Base-by-base conservation (phyloP, 2,797 vertebrate genomes). In the Gastrophryne carolinensis region DNA sequence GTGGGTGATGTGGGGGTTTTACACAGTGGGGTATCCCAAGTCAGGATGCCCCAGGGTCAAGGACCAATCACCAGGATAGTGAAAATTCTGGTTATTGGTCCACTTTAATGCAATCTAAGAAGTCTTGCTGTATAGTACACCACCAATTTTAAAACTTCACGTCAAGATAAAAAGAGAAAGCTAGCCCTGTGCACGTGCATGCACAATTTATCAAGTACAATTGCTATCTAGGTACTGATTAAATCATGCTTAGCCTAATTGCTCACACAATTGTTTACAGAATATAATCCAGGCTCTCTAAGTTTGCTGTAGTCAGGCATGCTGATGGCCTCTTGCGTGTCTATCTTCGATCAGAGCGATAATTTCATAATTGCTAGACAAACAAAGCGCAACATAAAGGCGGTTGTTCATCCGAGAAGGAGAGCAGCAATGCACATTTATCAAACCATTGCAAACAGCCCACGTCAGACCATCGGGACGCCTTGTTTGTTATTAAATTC, bases 351-450 rank as follows among this genome's bases (percentile, higher is more conserved):
- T 32, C 9, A 21, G 19, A 53, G n/a, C 13, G 2, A 56, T 68
- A 7, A 54, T 41, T 57, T 56, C 24, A 5, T 70, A 58, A 70
- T 70, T 58, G 19, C 26, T 70, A 34, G 6, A 15, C 37, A 70
- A 70, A 58, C 53, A 47, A 17, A 21, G 6, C 12, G n/a, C 26
- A 23, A 35, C 17, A 58, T n/a, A 17, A 4, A 21, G 24, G 3
- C n/a, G 24, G 56, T 1, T 21, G 3, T 60, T 60, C 5, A 23
- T 23, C 11, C 21, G 5, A 12, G 5, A 10, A 21, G 34, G 11
- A 5, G 10, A 37, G 57, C 6, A 39, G 19, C 24, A 70, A 58
- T n/a, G 58, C 27, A 58, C 24, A 57, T 58, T 9, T 57, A 44
- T 44, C 52, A 47, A 30, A 17, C 2, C 3, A 53, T 50, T 12